Conservation (phyloP, 1,140 invertebrate genomes). For the Bombus difficillimus region DNA sequence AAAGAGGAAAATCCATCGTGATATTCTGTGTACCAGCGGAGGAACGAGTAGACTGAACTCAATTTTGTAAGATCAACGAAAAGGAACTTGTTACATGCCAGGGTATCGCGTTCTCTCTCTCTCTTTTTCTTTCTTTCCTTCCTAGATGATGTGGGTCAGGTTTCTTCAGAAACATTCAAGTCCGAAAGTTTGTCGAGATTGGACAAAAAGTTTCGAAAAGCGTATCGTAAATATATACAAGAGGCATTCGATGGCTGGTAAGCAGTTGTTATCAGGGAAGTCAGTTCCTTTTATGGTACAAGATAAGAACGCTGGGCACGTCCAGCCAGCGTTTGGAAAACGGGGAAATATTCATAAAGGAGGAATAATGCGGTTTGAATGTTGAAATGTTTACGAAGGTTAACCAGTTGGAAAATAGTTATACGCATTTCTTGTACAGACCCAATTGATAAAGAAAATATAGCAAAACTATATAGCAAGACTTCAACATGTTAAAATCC, state of each 20-base stretch:
- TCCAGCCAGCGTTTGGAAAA: constrained; percentile 27
- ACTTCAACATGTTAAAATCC: background rate
- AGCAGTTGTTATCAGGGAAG: constrained; percentile 48
- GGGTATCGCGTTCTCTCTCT: background rate
- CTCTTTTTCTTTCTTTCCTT: too few species aligned
- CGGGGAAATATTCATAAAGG: constrained; percentile 57
- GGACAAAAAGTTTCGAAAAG: background rate
- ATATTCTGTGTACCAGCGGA: background rate
- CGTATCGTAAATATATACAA: constrained; percentile 14
- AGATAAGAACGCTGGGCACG: constrained; percentile 44
- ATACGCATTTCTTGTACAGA: too few species aligned
- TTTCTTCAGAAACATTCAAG: constrained; percentile 11
- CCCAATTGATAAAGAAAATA: constrained; percentile 41
- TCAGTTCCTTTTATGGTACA: background rate
- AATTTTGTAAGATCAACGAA: constrained; percentile 32
- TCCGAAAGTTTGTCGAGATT: background rate
- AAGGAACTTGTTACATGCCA: constrained; percentile 14
- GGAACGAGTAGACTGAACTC: background rate
- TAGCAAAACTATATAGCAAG: too few species aligned
- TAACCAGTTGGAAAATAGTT: background rate
- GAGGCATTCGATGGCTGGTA: constrained; percentile 26
- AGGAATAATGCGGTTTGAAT: constrained; percentile 48
- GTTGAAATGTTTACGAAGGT: background rate
- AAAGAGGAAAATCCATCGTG: constrained; percentile 6
- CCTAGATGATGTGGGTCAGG: background rate